Conservation (phyloP, 2,113 vertebrate species). For the Orthonyx spaldingii region DNA sequence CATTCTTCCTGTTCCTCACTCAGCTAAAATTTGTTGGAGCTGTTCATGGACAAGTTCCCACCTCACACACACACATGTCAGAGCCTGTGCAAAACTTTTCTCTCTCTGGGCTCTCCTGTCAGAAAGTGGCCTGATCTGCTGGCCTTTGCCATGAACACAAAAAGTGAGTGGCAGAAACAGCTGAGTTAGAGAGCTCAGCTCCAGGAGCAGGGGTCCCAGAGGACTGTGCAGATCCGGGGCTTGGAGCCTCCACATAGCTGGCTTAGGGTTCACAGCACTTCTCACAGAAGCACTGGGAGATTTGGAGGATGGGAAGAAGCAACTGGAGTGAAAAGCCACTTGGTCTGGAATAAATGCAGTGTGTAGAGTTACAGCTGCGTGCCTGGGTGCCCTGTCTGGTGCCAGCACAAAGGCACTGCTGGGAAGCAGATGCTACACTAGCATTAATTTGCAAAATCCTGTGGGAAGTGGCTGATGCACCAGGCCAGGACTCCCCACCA, state of each 20-base stretch:
- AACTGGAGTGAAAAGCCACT: neutral
- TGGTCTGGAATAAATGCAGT: neutral
- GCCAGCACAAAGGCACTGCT: neutral
- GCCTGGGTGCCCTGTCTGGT: neutral
- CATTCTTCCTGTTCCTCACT: neutral
- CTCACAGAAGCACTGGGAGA: neutral
- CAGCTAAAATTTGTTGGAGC: neutral
- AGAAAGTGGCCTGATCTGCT: neutral
- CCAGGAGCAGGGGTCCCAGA: neutral
- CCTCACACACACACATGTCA: neutral
- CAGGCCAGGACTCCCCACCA: neutral
- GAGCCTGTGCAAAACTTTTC: neutral
- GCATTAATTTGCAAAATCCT: neutral
- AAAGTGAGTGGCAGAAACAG: neutral
- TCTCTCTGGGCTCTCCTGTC: neutral
- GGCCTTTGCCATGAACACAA: neutral
- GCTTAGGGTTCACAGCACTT: neutral
- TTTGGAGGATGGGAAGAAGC: neutral
- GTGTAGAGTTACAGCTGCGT: neutral
- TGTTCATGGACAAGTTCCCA: neutral
- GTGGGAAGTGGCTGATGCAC: neutral
- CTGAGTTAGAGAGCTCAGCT: neutral
- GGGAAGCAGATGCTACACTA: neutral
- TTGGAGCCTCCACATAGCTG: neutral
- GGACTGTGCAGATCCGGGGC: fast-evolving